These are phyloP conservation scores for Strix occidentalis DNA, from an alignment of 2,797 vertebrate genomes.

Conservation along the genomic window DNA sequence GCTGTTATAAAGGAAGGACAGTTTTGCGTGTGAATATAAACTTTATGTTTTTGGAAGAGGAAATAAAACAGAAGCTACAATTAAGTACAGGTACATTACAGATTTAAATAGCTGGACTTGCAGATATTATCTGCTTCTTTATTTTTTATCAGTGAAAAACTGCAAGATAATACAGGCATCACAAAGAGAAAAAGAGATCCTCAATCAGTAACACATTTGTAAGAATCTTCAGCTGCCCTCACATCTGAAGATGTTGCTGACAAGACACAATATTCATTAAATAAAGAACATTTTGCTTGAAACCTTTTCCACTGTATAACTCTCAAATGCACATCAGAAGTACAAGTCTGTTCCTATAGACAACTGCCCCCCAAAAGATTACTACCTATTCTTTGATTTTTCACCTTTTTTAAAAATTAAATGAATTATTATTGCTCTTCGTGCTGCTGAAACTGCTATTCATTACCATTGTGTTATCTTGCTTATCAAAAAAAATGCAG, in stretches of 20 bases:
- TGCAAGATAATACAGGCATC: neutral
- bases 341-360: neutral
- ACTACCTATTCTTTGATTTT: neutral
- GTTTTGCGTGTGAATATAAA: neutral
- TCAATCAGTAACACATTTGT: neutral
- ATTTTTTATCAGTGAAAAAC: neutral
- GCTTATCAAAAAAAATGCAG: neutral
- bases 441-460: neutral
- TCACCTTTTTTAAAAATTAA: neutral
- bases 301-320: neutral
- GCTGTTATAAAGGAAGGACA: neutral
- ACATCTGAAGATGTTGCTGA: neutral
- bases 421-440: neutral
- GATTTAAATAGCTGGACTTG: neutral
- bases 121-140: neutral
- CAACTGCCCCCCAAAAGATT: fast-evolving
- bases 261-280: neutral
- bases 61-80: neutral
- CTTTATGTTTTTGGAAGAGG: neutral
- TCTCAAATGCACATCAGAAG: neutral
- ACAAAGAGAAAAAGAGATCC: neutral
- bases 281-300: neutral
- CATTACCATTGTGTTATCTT: neutral
- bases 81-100: neutral
- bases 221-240: neutral